phyloP scores from a whole-genome alignment of 1,140 invertebrate species.

The Bombus superbus region DNA sequence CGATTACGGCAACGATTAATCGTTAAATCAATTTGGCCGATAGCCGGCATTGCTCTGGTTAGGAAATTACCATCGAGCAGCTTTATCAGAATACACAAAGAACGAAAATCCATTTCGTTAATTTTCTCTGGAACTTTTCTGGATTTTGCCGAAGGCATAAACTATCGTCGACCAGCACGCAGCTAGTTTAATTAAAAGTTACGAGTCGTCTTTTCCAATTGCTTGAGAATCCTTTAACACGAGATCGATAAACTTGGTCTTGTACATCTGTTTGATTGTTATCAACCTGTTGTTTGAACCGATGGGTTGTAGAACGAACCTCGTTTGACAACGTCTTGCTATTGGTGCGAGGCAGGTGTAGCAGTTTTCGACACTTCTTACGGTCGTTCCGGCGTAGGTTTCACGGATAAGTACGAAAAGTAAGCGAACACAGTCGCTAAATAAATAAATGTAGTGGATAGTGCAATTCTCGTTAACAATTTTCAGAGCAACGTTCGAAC shows the following conservation, averaged over 20 bases:
- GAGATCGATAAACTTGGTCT: not conserved
- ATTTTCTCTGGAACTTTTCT: conserved; percentile 1
- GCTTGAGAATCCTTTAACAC: conserved; percentile 1
- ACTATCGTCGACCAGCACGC: not conserved
- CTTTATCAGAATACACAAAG: conserved; percentile 13
- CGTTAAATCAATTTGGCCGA: conserved; percentile 1
- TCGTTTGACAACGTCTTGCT: too few relatives aligned
- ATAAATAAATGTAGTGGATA: too few relatives aligned
- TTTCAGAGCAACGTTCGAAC: too few relatives aligned
- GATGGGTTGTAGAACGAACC: too few relatives aligned
- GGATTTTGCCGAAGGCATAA: not conserved
- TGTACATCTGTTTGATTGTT: too few relatives aligned
- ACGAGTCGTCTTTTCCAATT: conserved; percentile 3
- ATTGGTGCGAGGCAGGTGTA: too few relatives aligned
- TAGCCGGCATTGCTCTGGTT: not conserved
- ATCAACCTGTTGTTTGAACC: too few relatives aligned
- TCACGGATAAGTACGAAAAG: too few relatives aligned
- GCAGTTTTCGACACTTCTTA: too few relatives aligned
- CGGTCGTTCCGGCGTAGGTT: too few relatives aligned
- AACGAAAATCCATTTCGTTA: conserved; percentile 26
- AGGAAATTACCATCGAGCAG: conserved; percentile 3
- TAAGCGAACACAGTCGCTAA: too few relatives aligned
- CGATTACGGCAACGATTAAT: not conserved
- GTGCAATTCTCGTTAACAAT: too few relatives aligned
- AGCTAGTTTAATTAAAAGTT: conserved; percentile 22